Evolutionary conservation across 2,888 invertebrate species (phyloP).

Genomic region (Pomacea canaliculata): DNA sequence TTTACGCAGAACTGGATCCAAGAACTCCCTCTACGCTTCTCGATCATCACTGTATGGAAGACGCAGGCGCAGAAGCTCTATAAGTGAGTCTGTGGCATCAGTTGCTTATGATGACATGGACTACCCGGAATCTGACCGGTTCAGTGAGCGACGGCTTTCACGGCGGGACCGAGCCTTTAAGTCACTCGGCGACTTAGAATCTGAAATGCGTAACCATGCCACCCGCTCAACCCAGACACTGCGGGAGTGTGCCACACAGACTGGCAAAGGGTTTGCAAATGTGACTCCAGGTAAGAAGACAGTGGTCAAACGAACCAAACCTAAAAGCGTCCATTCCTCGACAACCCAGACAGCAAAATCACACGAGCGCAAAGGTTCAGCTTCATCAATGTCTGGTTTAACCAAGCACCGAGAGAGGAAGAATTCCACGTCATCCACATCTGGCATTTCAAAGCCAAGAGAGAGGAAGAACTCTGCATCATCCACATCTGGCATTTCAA

Average conservation of each 20-base stretch:
- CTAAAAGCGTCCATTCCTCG: constrained; percentile 46
- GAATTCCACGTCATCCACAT: constrained; percentile 17
- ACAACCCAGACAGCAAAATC: constrained; percentile 45
- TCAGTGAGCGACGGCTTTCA: constrained; percentile 44
- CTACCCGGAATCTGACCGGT: constrained; percentile 46
- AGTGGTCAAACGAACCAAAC: constrained; percentile 31
- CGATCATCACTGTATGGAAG: constrained; percentile 57
- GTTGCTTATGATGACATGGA: constrained; percentile 58
- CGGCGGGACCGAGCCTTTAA: constrained; percentile 46
- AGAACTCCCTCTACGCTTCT: constrained; percentile 57
- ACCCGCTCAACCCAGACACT: constrained; percentile 49
- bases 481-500: neutral
- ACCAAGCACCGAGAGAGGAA: constrained; percentile 12
- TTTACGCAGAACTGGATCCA: constrained; percentile 51
- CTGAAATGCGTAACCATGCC: constrained; percentile 37
- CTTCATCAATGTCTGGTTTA: constrained; percentile 14
- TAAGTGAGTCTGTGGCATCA: constrained; percentile 44
- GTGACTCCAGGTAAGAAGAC: constrained; percentile 39
- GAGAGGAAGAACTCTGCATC: constrained; percentile 18
- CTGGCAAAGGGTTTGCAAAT: constrained; percentile 44
- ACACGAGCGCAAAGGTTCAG: constrained; percentile 13
- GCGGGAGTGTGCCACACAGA: constrained; percentile 57
- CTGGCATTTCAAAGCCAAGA: constrained; percentile 10
- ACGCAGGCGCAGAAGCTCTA: constrained; percentile 44
- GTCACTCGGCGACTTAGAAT: constrained; percentile 54